Conservation (phyloP, 2,113 vertebrate genomes). For the Rhineura floridana region DNA sequence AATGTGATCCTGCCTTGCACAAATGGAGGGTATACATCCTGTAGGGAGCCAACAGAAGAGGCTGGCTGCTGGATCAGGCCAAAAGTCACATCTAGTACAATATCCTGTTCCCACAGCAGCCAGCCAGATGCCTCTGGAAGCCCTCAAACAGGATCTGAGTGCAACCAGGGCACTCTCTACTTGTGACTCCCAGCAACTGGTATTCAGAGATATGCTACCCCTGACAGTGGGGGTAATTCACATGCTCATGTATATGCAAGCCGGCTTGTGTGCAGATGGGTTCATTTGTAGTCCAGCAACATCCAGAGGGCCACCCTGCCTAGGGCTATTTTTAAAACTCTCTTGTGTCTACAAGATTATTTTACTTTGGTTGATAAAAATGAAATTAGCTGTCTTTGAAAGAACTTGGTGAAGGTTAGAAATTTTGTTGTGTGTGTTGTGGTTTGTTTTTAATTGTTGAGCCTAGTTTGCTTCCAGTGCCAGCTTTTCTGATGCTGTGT, state of each 20-base stretch:
- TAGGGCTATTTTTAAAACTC: background rate
- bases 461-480: background rate
- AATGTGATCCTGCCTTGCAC: background rate
- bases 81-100: background rate
- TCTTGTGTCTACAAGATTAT: background rate
- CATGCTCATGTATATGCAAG: background rate
- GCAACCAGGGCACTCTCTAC: too few species aligned
- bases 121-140: background rate
- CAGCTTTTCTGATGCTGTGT: background rate
- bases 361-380: background rate
- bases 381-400: background rate
- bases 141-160: too few species aligned
- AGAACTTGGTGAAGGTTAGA: background rate
- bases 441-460: background rate
- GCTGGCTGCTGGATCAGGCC: too few species aligned
- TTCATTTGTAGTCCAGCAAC: background rate
- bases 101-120: background rate
- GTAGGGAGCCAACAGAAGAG: background rate
- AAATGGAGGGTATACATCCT: background rate
- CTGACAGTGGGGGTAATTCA: too few species aligned
- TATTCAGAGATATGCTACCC: background rate
- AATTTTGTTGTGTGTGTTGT: too few species aligned
- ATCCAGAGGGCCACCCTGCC: background rate
- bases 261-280: background rate
- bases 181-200: background rate